Evolutionary conservation across 2,797 vertebrate genomes (phyloP).

Genomic region (Urocyon cinereoargenteus): DNA sequence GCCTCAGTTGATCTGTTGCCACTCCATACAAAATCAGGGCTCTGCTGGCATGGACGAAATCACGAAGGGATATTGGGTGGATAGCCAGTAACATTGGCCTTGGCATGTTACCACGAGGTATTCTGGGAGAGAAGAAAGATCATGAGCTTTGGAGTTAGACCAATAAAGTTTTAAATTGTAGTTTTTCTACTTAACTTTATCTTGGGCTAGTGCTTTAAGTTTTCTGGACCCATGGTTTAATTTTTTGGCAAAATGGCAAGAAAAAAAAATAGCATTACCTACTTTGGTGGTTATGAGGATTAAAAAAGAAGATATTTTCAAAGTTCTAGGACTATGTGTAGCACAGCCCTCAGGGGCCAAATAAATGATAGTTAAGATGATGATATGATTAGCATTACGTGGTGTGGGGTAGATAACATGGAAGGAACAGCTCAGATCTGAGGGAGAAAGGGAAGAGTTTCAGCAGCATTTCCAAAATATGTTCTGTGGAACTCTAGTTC

Average conservation of each 20-base stretch:
- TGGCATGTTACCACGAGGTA: neutral
- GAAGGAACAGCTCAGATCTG: neutral
- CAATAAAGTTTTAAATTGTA: neutral
- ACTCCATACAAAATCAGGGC: neutral
- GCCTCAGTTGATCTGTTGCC: neutral
- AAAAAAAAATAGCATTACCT: neutral
- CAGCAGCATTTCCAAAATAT: neutral
- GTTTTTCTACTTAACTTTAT: neutral
- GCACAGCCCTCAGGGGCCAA: neutral
- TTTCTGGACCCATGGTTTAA: neutral
- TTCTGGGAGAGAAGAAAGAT: neutral
- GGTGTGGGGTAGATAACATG: neutral
- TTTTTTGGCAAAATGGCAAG: neutral
- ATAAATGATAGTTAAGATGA: neutral
- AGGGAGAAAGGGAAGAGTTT: neutral
- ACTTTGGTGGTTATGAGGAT: neutral
- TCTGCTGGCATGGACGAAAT: neutral
- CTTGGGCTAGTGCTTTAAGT: neutral
- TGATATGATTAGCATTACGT: rapidly evolving
- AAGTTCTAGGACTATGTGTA: neutral
- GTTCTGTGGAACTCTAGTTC: neutral
- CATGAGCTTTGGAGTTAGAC: neutral
- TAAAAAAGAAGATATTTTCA: neutral
- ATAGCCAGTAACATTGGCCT: rapidly evolving
- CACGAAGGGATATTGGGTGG: rapidly evolving